Evolutionary conservation across 1,140 invertebrate genomes (phyloP).

Genomic region (Cotesia vestalis): DNA sequence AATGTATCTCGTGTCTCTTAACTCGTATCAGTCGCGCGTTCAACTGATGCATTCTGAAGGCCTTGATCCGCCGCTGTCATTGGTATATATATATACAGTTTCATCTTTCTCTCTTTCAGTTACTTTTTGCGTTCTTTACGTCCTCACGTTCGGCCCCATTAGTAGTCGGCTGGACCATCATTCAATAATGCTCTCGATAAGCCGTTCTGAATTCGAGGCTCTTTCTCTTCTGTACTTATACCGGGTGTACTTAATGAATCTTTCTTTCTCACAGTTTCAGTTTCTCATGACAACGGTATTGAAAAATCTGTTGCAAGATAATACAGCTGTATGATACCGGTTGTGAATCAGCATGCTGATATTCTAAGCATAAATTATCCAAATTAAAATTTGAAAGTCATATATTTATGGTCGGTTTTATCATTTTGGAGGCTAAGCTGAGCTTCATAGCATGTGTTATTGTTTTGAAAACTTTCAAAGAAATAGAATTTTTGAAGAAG

Average conservation of each 20-base stretch:
- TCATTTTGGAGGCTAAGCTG: too few relatives aligned
- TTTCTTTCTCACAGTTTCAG: not conserved
- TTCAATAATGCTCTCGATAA: conserved; percentile 65
- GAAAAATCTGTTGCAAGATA: too few relatives aligned
- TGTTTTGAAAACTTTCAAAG: too few relatives aligned
- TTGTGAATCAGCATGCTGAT: too few relatives aligned
- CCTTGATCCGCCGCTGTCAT: conserved; percentile 53
- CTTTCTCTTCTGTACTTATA: conserved; percentile 45
- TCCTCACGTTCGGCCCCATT: conserved; percentile 63
- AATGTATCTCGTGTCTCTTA: conserved; percentile 42
- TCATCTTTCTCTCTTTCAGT: conserved; percentile 39
- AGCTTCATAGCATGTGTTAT: too few relatives aligned
- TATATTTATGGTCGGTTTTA: too few relatives aligned
- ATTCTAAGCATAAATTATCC: too few relatives aligned
- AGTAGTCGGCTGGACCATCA: conserved; percentile 63
- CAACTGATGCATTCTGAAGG: conserved; percentile 42
- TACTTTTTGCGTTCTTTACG: conserved; percentile 58
- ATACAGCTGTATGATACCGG: too few relatives aligned
- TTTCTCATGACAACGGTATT: too few relatives aligned
- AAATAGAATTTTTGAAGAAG: too few relatives aligned
- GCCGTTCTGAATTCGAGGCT: conserved; percentile 45
- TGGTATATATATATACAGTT: not conserved
- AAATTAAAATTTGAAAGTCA: too few relatives aligned
- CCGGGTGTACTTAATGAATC: conserved; percentile 37
- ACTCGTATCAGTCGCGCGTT: conserved; percentile 38